Evolutionary conservation across 2,113 vertebrate genomes (phyloP).

Genomic region (Illadopsis cleaveri): DNA sequence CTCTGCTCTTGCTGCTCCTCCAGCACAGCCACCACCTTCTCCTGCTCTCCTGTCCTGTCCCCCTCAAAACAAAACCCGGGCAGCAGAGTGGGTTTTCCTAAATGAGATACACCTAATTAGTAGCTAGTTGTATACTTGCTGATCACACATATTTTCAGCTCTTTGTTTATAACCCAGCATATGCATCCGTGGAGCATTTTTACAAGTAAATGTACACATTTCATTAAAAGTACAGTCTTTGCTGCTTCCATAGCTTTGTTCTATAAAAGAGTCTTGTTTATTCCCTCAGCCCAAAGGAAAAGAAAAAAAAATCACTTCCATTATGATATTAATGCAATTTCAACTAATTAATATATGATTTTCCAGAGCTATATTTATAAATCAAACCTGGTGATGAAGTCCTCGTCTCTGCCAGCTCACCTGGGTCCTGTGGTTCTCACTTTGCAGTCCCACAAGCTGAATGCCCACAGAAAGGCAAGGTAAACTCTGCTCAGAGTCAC

Average conservation of each 20-base stretch:
- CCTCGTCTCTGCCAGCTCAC: neutral
- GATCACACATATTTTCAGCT: constrained; percentile 39
- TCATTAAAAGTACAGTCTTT: constrained; percentile 3
- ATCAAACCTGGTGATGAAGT: neutral
- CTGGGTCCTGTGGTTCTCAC: neutral
- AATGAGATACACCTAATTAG: constrained; percentile 56
- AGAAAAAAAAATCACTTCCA: neutral
- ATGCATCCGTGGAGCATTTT: neutral
- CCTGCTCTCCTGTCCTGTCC: neutral
- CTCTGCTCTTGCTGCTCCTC: accelerated
- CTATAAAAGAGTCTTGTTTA: constrained; percentile 5
- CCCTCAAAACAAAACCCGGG: neutral
- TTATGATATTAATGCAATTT: constrained; percentile 13
- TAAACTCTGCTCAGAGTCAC: neutral
- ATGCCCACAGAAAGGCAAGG: neutral
- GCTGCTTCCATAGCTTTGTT: constrained; percentile 21
- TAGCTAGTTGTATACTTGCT: constrained; percentile 41
- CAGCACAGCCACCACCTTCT: neutral
- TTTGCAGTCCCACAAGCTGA: neutral
- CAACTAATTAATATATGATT: neutral
- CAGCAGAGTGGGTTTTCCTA: neutral
- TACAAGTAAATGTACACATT: constrained; percentile 39
- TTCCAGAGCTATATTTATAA: neutral
- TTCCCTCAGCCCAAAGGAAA: neutral
- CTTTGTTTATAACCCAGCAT: constrained; percentile 46